Evolutionary conservation across 2,888 invertebrate genomes (phyloP).

Genomic region (Sesia apiformis): DNA sequence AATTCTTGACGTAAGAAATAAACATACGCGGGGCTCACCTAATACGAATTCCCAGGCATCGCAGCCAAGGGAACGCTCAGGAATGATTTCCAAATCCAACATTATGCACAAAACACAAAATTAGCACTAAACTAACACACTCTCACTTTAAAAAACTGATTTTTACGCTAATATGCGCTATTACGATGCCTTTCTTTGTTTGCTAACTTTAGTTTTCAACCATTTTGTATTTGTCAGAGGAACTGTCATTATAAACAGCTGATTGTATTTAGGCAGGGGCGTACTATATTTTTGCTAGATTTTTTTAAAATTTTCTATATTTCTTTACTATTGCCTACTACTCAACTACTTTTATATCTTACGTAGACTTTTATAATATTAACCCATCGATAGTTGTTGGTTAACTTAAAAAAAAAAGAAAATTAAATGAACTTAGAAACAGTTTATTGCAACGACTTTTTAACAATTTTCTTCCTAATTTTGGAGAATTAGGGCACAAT

Average conservation of each 20-base stretch:
- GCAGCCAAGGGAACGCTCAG: slow-evolving; percentile 95
- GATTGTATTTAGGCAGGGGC: slow-evolving; percentile 68
- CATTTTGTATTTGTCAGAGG: slow-evolving; percentile 75
- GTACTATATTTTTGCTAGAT: slow-evolving; percentile 15
- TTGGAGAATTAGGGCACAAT: too few relatives aligned
- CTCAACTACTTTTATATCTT: too few relatives aligned
- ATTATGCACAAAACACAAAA: slow-evolving; percentile 81
- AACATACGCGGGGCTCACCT: slow-evolving; percentile 79
- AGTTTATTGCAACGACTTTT: too few relatives aligned
- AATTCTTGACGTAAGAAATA: slow-evolving; percentile 67
- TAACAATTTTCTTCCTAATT: too few relatives aligned
- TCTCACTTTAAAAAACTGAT: slow-evolving; percentile 58
- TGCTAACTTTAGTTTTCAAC: slow-evolving; percentile 75
- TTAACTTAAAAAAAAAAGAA: too few relatives aligned
- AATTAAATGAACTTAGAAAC: too few relatives aligned
- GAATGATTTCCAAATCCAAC: slow-evolving; percentile 97
- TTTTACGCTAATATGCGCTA: slow-evolving; percentile 53
- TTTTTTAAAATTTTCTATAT: too few relatives aligned
- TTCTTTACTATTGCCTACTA: too few relatives aligned
- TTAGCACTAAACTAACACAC: slow-evolving; percentile 84
- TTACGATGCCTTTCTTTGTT: slow-evolving; percentile 73
- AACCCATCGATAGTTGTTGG: too few relatives aligned
- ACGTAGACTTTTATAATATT: too few relatives aligned
- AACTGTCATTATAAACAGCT: slow-evolving; percentile 76
- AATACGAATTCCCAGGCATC: slow-evolving; percentile 98